A percentile compares a stretch with the other conserved stretches of the same genome.
phyloP scores from a whole-genome alignment of 2,888 invertebrate species.

The Elmis aenea region DNA sequence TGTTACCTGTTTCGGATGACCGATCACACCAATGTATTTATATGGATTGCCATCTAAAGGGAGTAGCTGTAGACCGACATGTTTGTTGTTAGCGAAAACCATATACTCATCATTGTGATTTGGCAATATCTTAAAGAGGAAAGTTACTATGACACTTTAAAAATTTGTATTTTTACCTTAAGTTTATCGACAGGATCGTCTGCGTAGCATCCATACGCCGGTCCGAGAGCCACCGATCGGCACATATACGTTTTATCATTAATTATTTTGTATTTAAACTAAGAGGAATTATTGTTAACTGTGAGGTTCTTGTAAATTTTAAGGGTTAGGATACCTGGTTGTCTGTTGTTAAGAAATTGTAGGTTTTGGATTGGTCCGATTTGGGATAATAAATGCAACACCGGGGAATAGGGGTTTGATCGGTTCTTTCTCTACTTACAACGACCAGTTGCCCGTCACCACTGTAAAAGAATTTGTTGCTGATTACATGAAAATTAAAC shows the following conservation, averaged over 20 bases:
- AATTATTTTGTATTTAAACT: conserved; percentile 66
- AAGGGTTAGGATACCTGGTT: conserved; percentile 50
- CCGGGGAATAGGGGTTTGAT: conserved; percentile 59
- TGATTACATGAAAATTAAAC: too few species aligned
- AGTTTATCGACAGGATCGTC: conserved; percentile 51
- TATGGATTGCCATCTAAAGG: conserved; percentile 74
- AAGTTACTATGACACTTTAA: conserved; percentile 1
- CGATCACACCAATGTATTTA: conserved; percentile 57
- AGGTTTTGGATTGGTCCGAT: conserved; percentile 15
- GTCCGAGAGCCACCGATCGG: conserved; percentile 61
- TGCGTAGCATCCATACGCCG: conserved; percentile 55
- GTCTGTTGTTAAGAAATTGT: conserved; percentile 54
- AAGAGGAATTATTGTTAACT: conserved; percentile 20
- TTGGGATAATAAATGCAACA: conserved; percentile 49
- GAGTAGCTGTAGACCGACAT: conserved; percentile 63
- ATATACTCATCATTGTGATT: conserved; percentile 48
- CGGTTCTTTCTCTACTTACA: conserved; percentile 49
- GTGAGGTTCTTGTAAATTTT: conserved; percentile 12
- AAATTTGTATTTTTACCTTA: conserved; percentile 32
- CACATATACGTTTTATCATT: conserved; percentile 61
- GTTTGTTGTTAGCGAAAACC: conserved; percentile 58
- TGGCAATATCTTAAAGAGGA: conserved; percentile 40
- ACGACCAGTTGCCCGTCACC: conserved; percentile 3
- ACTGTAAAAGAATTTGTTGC: conserved; percentile 4
- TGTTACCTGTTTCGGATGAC: conserved; percentile 60